Conservation (phyloP, 2,113 vertebrate genomes). For the Acanthisitta chloris region DNA sequence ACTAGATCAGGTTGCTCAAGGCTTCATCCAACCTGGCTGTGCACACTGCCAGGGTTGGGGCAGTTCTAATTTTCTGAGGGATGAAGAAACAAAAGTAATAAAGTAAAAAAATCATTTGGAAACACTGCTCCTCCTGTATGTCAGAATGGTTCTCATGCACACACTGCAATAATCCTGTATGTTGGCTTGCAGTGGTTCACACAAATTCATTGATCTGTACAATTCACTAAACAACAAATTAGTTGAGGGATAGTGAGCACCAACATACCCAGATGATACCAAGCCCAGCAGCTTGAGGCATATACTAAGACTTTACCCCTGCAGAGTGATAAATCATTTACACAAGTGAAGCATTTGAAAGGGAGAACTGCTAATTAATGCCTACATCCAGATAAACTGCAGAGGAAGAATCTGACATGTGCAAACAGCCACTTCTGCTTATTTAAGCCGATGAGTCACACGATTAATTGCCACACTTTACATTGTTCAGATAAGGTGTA, state of each 20-base stretch:
- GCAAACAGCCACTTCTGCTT: constrained; percentile 30
- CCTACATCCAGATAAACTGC: neutral
- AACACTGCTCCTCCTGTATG: neutral
- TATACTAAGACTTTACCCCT: neutral
- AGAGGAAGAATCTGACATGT: constrained; percentile 10
- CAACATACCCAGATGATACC: neutral
- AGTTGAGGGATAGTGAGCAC: neutral
- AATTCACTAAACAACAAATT: neutral
- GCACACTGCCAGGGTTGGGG: no score
- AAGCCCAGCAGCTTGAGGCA: neutral
- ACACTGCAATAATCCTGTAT: neutral
- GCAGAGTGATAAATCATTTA: neutral
- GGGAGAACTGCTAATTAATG: neutral
- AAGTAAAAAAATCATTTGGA: neutral
- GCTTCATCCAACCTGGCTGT: no score
- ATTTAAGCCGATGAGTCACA: constrained; percentile 14
- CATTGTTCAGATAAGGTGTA: constrained; percentile 20
- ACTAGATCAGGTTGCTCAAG: no score
- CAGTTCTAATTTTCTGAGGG: neutral
- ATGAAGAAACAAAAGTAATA: neutral
- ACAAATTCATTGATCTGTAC: neutral
- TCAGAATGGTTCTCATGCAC: neutral
- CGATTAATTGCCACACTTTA: neutral
- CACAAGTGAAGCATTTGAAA: neutral
- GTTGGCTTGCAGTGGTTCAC: neutral